phyloP scores from a whole-genome alignment of 2,888 invertebrate genomes.

The Dynastes grantii region DNA sequence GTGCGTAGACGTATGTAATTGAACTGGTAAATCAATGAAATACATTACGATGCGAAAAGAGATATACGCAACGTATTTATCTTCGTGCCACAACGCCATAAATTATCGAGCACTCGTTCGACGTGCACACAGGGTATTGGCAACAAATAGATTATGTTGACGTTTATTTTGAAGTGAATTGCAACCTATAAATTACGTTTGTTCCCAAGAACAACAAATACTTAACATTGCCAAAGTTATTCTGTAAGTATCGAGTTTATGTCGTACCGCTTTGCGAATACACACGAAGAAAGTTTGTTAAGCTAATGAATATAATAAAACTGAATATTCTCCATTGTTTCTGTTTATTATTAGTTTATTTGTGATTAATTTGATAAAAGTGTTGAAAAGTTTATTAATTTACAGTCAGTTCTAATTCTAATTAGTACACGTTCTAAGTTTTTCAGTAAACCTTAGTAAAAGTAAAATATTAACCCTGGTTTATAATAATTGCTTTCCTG shows the following conservation, averaged over 20 bases:
- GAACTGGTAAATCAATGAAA: not conserved
- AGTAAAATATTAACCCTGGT: no score
- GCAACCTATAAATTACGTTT: constrained; percentile 3
- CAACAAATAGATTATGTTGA: constrained; percentile 21
- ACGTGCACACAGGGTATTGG: constrained; percentile 14
- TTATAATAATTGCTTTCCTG: no score
- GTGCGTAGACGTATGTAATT: not conserved
- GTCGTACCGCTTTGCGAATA: no score
- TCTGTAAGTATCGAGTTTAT: not conserved
- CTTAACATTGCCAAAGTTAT: not conserved
- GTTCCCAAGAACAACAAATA: constrained; percentile 2
- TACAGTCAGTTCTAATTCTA: no score
- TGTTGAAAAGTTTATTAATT: no score
- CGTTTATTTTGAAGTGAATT: constrained; percentile 17
- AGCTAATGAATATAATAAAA: no score
- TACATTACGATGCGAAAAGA: constrained; percentile 6
- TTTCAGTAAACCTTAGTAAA: no score
- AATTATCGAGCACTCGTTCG: constrained; percentile 12
- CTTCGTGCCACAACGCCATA: constrained; percentile 18
- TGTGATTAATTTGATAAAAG: no score
- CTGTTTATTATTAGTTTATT: no score
- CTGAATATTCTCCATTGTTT: no score
- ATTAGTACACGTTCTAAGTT: no score
- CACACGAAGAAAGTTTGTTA: no score
- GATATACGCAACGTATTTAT: constrained; percentile 13